Evolutionary conservation across 2,113 vertebrate genomes (phyloP), one percentile per base, ranked within the genome.

Genomic region (Heterotis niloticus): DNA sequence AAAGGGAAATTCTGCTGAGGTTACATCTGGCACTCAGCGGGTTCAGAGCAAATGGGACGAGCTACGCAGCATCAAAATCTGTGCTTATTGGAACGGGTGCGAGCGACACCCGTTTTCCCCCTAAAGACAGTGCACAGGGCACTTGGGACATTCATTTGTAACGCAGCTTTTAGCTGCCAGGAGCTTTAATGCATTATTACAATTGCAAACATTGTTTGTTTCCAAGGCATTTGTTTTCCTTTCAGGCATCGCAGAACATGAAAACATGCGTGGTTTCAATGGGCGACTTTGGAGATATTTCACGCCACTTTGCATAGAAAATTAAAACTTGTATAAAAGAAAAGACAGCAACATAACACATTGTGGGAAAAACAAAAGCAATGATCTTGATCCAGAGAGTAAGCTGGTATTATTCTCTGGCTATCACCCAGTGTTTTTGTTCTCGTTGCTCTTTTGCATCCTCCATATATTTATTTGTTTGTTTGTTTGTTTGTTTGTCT

Each of bases 81-180:
- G 13, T 75, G 57, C 80, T 82, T 81, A 64, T 72, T 79, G 83
- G 81, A 77, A 23, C 51, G 51, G 65, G 77, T 51, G 20, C 10
- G 67, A n/a, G 86, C 34, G 79, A 82, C 83, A 81, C 79, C 83
- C 78, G 68, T 24, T 79, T 60, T 82, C 81, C 87, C 83, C 52
- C 56, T 84, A 7, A 78, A 69, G 52, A 1, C 79, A 60, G 28
- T 23, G 66, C 85, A 77, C 34, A 44, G 34, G 34, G 34, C 34
- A 52, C 10, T 76, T 77, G 83, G 87, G 90, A 85, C 84, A 82
- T 79, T 82, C 78, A 88, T 88, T 86, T 87, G 85, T 78, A 77
- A 83, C 77, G 69, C 5, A 13, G 70, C 81, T 85, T 44, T 85
- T 85, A 81, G 74, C 64, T 0, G 54, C 57, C 80, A 81, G 75